Evolutionary conservation across 30 jellyfish, hydroid and myxozoan species (phyloP).

Genomic region (Sanderia malayensis): DNA sequence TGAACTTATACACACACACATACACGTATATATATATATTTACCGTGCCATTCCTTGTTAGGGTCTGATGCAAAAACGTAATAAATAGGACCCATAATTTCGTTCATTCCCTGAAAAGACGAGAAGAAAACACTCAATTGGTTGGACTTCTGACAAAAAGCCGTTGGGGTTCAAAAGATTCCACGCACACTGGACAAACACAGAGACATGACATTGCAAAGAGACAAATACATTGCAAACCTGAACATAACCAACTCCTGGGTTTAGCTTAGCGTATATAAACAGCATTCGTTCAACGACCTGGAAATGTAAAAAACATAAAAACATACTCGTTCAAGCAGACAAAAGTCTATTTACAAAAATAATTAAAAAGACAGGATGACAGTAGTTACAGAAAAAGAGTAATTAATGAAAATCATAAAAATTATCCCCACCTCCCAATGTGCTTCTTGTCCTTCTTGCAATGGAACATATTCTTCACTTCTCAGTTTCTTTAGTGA

Average conservation of each 20-base stretch:
- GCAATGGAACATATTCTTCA: conserved; percentile 72
- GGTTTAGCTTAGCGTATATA: conserved; percentile 90
- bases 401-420: neutral
- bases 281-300: conserved; percentile 92
- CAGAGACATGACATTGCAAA: too few species aligned
- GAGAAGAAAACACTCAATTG: too few species aligned
- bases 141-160: too few species aligned
- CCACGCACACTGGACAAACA: too few species aligned
- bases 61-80: conserved; percentile 92
- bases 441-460: conserved; percentile 97
- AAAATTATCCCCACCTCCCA: conserved; percentile 85
- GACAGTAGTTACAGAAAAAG: neutral
- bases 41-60: conserved; percentile 83
- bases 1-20: too few species aligned
- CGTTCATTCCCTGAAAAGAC: conserved; percentile 93
- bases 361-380: too few species aligned
- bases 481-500: conserved; percentile 52
- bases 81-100: conserved; percentile 86
- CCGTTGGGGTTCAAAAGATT: too few species aligned
- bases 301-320: too few species aligned
- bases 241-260: conserved; percentile 97
- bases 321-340: too few species aligned
- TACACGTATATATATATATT: neutral
- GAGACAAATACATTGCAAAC: too few species aligned
- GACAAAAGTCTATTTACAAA: too few species aligned